Evolutionary conservation across 2,888 invertebrate genomes (phyloP).

Genomic region (Meliscaeva auricollis): DNA sequence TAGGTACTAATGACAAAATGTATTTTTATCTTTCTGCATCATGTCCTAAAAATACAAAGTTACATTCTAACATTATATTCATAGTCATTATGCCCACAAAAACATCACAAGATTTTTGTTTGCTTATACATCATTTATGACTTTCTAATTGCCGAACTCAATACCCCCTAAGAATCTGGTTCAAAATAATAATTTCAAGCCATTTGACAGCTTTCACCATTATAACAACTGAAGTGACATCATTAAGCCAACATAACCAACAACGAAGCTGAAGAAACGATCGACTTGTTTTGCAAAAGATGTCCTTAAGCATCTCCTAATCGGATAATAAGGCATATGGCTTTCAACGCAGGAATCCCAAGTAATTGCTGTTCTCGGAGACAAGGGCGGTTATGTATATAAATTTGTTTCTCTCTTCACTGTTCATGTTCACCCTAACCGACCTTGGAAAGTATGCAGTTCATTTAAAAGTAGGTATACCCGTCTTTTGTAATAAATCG

Average conservation of each 20-base stretch:
- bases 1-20: too few species aligned
- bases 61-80: neutral
- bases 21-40: too few species aligned
- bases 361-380: constrained; percentile 41
- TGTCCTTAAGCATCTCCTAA: constrained; percentile 62
- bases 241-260: constrained; percentile 38
- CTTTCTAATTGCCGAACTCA: neutral
- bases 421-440: constrained; percentile 10
- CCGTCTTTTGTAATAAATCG: constrained; percentile 42
- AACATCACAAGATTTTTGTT: neutral
- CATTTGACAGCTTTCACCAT: constrained; percentile 10
- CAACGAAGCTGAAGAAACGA: constrained; percentile 33
- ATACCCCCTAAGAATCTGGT: neutral
- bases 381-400: constrained; percentile 2
- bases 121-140: neutral
- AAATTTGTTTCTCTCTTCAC: constrained; percentile 30
- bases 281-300: constrained; percentile 44
- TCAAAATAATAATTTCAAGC: constrained; percentile 17
- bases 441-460: constrained; percentile 52
- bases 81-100: neutral
- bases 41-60: too few species aligned
- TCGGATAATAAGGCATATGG: constrained; percentile 63
- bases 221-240: constrained; percentile 38
- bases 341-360: constrained; percentile 5
- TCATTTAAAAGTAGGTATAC: constrained; percentile 34